These are phyloP conservation scores for Diaprepes abbreviatus DNA, from an alignment of 2,888 invertebrate genomes.

Conservation along the genomic window DNA sequence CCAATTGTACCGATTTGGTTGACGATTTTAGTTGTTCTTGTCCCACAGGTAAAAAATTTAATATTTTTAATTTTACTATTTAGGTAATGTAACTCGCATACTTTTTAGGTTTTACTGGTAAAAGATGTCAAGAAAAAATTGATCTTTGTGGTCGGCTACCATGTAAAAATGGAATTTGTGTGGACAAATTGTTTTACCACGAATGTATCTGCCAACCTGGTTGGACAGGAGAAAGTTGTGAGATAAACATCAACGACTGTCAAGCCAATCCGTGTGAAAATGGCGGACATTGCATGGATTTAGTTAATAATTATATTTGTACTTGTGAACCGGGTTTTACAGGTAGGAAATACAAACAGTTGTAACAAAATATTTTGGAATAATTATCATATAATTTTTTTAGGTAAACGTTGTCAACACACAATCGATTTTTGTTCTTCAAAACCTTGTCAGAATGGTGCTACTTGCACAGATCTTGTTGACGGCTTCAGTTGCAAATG, in stretches of 20 bases:
- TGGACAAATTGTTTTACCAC: conserved; percentile 88
- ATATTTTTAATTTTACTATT: neutral
- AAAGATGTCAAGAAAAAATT: conserved; percentile 95
- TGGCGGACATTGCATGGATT: conserved; percentile 91
- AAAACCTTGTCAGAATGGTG: conserved; percentile 93
- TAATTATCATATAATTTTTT: neutral
- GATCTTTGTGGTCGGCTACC: conserved; percentile 92
- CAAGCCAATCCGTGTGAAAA: conserved; percentile 90
- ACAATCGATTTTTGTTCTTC: conserved; percentile 92
- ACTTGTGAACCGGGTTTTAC: conserved; percentile 95
- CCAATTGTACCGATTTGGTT: conserved; percentile 94
- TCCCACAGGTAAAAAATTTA: conserved; percentile 72
- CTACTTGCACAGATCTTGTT: conserved; percentile 86
- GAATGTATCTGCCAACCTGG: conserved; percentile 94
- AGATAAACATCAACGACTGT: conserved; percentile 94
- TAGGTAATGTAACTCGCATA: too few relatives aligned
- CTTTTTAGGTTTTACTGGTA: conserved; percentile 87
- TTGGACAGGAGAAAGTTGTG: conserved; percentile 90
- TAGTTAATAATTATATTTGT: conserved; percentile 87
- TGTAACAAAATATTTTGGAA: neutral
- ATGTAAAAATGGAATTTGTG: conserved; percentile 94
- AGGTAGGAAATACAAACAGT: conserved; percentile 68
- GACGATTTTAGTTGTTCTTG: conserved; percentile 95
- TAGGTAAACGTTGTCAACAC: conserved; percentile 80
- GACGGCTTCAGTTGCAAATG: conserved; percentile 95